Evolutionary conservation across 2,113 vertebrate species (phyloP).

Genomic region (Nothocercus julius): DNA sequence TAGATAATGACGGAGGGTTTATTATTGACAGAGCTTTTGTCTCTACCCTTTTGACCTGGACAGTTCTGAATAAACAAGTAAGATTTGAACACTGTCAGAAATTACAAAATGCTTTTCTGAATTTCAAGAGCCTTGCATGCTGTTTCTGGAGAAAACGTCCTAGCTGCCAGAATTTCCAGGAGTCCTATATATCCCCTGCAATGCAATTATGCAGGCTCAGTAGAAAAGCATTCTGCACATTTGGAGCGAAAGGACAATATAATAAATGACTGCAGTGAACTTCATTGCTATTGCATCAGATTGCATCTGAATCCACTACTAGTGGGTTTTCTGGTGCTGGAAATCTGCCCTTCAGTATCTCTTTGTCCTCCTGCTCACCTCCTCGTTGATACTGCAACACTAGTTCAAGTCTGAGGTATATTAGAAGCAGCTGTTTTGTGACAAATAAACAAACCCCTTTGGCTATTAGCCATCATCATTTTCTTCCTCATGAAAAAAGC

Average conservation of each 20-base stretch:
- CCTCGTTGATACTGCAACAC: constrained; percentile 33
- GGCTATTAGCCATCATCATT: background rate
- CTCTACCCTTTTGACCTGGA: background rate
- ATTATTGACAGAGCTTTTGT: background rate
- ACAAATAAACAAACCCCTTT: constrained; percentile 54
- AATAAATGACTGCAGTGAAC: constrained; percentile 55
- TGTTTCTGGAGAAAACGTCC: constrained; percentile 12
- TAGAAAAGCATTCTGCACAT: constrained; percentile 42
- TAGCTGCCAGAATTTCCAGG: constrained; percentile 29
- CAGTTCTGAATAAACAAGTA: constrained; percentile 23
- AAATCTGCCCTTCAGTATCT: constrained; percentile 49
- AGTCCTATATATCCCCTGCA: constrained; percentile 27
- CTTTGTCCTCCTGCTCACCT: constrained; percentile 18
- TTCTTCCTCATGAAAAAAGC: constrained; percentile 1
- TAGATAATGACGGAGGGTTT: background rate
- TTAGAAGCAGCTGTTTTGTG: constrained; percentile 40
- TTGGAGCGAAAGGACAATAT: constrained; percentile 54
- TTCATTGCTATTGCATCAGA: constrained; percentile 44
- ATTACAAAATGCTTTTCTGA: constrained; percentile 26
- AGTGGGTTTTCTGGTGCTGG: constrained; percentile 19
- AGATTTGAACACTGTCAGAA: constrained; percentile 13
- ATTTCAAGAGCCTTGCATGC: background rate
- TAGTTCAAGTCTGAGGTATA: constrained; percentile 13
- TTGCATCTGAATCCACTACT: constrained; percentile 12
- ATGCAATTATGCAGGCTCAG: constrained; percentile 39